Evolutionary conservation across 92 coral and sea anemone species (phyloP), one percentile per base, ranked within the genome.

Genomic region (Epizoanthus stellaris): DNA sequence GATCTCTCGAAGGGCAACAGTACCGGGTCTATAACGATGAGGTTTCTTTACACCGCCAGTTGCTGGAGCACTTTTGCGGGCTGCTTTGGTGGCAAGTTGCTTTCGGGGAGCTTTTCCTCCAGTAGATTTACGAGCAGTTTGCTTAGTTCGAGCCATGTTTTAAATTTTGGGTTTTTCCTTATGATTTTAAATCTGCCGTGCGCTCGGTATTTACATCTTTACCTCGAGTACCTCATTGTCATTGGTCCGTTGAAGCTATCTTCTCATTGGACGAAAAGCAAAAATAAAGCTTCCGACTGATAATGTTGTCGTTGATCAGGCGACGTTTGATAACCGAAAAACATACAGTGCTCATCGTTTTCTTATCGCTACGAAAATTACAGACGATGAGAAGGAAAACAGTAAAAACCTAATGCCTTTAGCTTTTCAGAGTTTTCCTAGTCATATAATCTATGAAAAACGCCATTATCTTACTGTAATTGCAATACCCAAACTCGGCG

Each of bases 91-190:
- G 81, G 96, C 96, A 76, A 93, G 93, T 73, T 92, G 94, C 73
- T 94, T 94, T 57, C 98, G 93, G 86, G 98, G 98, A 89, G 98
- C 98, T 82, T 94, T 94, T 81, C 98, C 98, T 63, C 95, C 95
- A 38, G 92, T 91, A 21, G 95, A 92, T 92, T 93, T 93, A 87
- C 91, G 95, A 19, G 93, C 93, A 80, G 95, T 92, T 87, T 92
- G 95, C 86, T 92, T 93, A 23, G 95, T 93, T 81, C 93, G 95
- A 69, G 95, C 95, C 93, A 90, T 93, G n/a, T n/a, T n/a, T n/a
- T n/a, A n/a, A n/a, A n/a, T n/a, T n/a, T n/a, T n/a, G n/a, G n/a
- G 3, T 42, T 42, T 42, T 42, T 42, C 5, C 5, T 42, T 42
- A 42, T 42, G 47, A 5, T 5, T 42, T 52, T 7, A 73, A 47